phyloP scores from a whole-genome alignment of 2,113 vertebrate species.

The Rhinolophus sinicus region DNA sequence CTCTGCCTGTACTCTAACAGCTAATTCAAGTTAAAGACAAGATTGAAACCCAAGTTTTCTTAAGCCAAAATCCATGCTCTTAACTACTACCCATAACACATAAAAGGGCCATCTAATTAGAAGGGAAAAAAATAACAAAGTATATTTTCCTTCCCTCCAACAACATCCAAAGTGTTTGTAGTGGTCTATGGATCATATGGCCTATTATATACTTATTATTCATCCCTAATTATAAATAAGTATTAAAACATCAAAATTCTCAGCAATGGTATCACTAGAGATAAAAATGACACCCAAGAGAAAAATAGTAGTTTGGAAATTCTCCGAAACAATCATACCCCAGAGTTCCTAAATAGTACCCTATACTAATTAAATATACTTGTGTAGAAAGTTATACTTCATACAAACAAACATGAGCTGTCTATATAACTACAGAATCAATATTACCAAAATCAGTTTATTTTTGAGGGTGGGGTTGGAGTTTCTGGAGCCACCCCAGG shows the following conservation, averaged over 20 bases:
- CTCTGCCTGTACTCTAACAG: neutral
- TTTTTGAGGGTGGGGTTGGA: neutral
- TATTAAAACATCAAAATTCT: neutral
- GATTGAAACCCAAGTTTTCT: neutral
- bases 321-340: neutral
- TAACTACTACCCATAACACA: neutral
- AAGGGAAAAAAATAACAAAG: neutral
- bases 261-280: neutral
- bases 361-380: neutral
- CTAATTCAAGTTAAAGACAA: neutral
- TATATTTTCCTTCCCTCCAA: neutral
- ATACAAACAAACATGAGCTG: neutral
- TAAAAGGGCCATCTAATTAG: slow-evolving; percentile 1
- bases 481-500: neutral
- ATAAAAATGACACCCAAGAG: neutral
- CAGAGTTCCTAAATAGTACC: neutral
- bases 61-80: neutral
- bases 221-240: neutral
- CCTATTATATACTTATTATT: neutral
- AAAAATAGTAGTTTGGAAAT: neutral
- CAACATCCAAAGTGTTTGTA: neutral
- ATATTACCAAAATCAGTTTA: neutral
- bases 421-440: neutral
- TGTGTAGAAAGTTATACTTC: neutral
- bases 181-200: neutral